Evolutionary conservation across 2,113 vertebrate species (phyloP), one percentile per base, ranked within the genome.

Genomic region (Myiopsitta monachus): DNA sequence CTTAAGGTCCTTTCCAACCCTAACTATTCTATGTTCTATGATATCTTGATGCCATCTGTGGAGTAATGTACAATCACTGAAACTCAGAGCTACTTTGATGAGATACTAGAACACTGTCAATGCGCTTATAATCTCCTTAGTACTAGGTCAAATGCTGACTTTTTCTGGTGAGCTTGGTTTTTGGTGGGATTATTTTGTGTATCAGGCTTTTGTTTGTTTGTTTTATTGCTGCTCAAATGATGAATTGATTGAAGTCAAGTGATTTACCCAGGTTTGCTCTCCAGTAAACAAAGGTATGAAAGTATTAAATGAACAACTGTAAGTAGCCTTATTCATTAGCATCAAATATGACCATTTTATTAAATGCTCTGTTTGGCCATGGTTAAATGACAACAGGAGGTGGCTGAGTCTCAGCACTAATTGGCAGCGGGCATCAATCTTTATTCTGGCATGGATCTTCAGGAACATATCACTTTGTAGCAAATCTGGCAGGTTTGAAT

Each of bases 361-460:
- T 95, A 47, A 84, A 90, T 27, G 64, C 21, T 83, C 57, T 59
- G 31, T 61, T 62, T 57, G 93, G 81, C 28, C 68, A 10, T 14
- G 38, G 62, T 39, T 74, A 81, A 86, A 92, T 79, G 73, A 74
- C 69, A 96, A 51, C 21, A 96, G 92, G 92, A 54, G 90, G 43
- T 0, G 3, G 61, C 85, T 92, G 90, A 85, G 55, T 64, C 84
- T 92, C 33, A 61, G 39, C 41, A 55, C 36, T 97, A 92, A 96
- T 46, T 90, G 97, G 49, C 90, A 96, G 43, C 6, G 2, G 16
- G 36, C 83, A 96, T 97, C 96, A 96, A 87, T 97, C 92, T 94
- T 85, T 84, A 74, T 77, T 81, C 44, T 67, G 68, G 80, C 73
- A 75, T 80, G 36, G 61, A 72, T 64, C 44, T 54, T 64, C 52